Conservation (phyloP, 1,140 invertebrate species). For the Drosophila ironensis region DNA sequence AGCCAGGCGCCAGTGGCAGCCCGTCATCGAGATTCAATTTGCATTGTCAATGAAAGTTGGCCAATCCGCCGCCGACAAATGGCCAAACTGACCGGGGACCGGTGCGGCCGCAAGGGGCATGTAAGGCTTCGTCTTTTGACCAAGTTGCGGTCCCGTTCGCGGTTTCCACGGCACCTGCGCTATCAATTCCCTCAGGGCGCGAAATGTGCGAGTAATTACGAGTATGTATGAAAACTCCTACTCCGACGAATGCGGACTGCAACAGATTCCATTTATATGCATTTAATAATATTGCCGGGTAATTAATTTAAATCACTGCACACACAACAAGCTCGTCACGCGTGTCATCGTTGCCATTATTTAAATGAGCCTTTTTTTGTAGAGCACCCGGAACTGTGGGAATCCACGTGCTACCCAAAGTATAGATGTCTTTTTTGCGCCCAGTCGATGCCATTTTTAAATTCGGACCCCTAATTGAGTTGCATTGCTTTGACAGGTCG, state of each 20-base stretch:
- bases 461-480: too few relatives aligned
- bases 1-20: conserved; percentile 75
- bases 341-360: conserved; percentile 14
- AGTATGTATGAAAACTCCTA: not conserved
- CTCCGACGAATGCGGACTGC: not conserved
- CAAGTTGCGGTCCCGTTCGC: conserved; percentile 52
- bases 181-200: conserved; percentile 51
- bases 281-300: conserved; percentile 45
- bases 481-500: too few relatives aligned
- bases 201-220: not conserved
- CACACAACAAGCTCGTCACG: not conserved
- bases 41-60: conserved; percentile 55
- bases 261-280: conserved; percentile 46
- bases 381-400: not conserved
- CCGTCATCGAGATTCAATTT: conserved; percentile 78
- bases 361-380: conserved; percentile 18
- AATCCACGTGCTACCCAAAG: not conserved
- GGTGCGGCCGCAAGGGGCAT: too few relatives aligned
- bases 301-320: conserved; percentile 67
- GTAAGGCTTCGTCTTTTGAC: conserved; percentile 70
- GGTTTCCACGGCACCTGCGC: conserved; percentile 37
- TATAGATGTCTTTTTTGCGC: not conserved
- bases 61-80: conserved; percentile 30
- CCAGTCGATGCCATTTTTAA: too few relatives aligned
- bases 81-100: conserved; percentile 26